A percentile compares a stretch with the other conserved stretches of the same genome.
These are phyloP conservation scores for Ceriagrion tenellum DNA, from an alignment of 2,888 invertebrate species.

Conservation along the genomic window DNA sequence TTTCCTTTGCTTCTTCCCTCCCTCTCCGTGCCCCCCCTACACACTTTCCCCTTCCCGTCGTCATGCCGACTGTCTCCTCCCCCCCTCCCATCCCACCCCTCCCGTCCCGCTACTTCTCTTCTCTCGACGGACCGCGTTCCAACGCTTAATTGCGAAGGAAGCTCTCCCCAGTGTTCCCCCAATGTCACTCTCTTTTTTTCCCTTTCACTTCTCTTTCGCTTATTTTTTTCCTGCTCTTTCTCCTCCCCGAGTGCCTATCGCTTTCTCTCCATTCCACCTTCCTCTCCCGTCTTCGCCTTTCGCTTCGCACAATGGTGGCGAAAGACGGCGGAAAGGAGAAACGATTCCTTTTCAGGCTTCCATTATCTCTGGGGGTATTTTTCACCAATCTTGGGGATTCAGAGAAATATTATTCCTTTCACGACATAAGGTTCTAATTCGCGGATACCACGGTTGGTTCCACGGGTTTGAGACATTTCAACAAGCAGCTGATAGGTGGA, in stretches of 20 bases:
- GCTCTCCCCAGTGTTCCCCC: not conserved
- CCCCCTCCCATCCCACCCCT: not conserved
- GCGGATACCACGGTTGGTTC: no score
- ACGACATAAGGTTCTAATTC: no score
- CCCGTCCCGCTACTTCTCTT: no score
- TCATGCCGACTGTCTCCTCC: not conserved
- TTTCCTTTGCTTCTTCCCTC: not conserved
- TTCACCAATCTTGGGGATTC: no score
- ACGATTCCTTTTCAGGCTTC: no score
- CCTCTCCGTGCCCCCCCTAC: not conserved
- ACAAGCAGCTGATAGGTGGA: no score
- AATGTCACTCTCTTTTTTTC: not conserved
- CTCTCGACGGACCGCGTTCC: not conserved
- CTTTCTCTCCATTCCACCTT: not conserved
- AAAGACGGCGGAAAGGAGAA: no score
- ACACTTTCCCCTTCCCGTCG: no score
- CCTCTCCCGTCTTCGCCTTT: not conserved
- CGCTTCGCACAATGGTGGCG: not conserved
- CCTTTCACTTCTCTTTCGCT: not conserved
- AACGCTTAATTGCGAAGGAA: slow-evolving; percentile 19
- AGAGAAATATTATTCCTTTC: no score
- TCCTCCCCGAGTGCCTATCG: not conserved
- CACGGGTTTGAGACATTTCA: no score
- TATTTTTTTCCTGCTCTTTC: not conserved
- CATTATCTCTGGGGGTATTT: no score